Evolutionary conservation across 2,113 vertebrate genomes (phyloP).

Genomic region (Numenius arquata): DNA sequence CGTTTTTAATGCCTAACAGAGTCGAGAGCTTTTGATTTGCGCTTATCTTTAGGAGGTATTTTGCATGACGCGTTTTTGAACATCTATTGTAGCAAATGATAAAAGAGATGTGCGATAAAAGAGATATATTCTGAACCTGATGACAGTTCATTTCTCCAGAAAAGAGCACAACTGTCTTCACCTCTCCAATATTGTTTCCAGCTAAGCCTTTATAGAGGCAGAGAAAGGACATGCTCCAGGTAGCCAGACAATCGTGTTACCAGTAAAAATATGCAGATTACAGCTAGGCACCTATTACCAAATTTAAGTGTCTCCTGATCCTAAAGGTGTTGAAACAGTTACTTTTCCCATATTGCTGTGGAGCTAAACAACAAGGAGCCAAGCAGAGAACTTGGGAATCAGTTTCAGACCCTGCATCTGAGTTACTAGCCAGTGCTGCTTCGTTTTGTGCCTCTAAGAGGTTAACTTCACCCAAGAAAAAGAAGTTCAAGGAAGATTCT

Average conservation of each 20-base stretch:
- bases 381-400: background rate
- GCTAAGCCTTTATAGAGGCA: background rate
- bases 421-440: background rate
- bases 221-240: background rate
- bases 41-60: background rate
- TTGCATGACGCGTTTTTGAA: background rate
- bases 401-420: background rate
- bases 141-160: background rate
- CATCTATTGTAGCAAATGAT: background rate
- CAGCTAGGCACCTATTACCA: background rate
- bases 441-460: background rate
- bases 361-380: background rate
- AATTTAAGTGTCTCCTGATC: background rate
- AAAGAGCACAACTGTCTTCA: background rate
- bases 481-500: background rate
- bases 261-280: background rate
- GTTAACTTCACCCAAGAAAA: background rate
- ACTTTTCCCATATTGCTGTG: background rate
- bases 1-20: background rate
- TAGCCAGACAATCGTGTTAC: background rate
- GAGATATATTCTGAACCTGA: background rate
- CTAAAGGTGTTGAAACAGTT: background rate
- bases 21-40: background rate
- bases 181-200: background rate
- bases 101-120: background rate